Conservation (phyloP, 2,797 vertebrate genomes). For the Cyclura pinguis region DNA sequence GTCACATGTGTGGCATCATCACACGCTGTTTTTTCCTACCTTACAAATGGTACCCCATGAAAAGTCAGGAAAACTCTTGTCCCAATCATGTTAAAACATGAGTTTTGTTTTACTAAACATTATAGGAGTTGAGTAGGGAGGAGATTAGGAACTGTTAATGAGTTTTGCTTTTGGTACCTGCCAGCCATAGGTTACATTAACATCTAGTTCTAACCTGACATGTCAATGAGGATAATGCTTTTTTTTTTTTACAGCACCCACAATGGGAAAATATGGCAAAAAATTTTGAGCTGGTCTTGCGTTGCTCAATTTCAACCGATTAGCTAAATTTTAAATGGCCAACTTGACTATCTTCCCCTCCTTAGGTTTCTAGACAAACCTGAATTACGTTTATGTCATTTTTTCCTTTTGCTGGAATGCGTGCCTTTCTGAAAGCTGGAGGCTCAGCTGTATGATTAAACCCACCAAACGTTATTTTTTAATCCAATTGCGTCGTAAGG, state of each 20-base stretch:
- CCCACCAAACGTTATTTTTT: constrained; percentile 1
- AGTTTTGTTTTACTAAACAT: constrained; percentile 1
- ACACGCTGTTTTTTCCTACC: background rate
- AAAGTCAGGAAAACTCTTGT: background rate
- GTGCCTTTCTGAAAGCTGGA: background rate
- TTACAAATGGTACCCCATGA: background rate
- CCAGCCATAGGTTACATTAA: background rate
- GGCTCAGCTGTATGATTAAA: background rate
- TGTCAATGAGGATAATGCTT: background rate
- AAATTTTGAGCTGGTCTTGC: background rate
- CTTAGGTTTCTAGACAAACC: background rate
- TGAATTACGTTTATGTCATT: background rate
- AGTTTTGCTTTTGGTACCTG: background rate
- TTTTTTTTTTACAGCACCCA: too few relatives aligned
- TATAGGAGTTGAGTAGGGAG: background rate
- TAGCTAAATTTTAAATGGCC: constrained; percentile 49
- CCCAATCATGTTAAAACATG: background rate
- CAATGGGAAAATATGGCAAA: background rate
- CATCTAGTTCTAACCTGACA: constrained; percentile 23
- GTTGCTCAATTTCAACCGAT: constrained; percentile 49
- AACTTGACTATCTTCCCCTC: constrained; percentile 18
- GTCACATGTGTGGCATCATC: background rate
- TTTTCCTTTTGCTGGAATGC: background rate
- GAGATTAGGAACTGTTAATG: background rate
- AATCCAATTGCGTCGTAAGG: background rate